Evolutionary conservation across 2,888 invertebrate genomes (phyloP), one percentile per base, ranked within the genome.

Genomic region (Diarsia mendica): DNA sequence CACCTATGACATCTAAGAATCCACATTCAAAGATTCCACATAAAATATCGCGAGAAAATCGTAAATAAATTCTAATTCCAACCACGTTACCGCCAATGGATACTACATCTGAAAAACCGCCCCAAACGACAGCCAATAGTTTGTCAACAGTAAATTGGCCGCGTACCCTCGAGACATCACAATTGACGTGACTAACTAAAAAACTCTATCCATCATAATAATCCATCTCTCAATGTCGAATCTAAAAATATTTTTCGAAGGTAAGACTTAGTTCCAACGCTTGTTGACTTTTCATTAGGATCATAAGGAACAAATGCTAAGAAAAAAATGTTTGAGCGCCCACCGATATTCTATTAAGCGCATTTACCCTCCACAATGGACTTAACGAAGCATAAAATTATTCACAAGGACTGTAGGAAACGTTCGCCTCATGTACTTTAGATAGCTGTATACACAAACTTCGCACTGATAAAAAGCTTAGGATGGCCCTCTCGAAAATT

Each of bases 331-430:
- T 90, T 89, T 84, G 68, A 82, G 72, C 79, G 78, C 75, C 79
- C 77, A 83, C 83, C 88, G 83, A 87, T 88, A 88, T 89, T 90
- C 88, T 91, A 93, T 93, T 92, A 92, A 91, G 90, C 90, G 91
- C 93, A 93, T 93, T 93, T 93, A 90, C 89, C 80, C 89, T 85
- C 89, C 89, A 95, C 93, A 95, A 95, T 94, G 88, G 92, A 92
- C 89, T 92, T 93, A 96, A 95, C 95, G 94, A 95, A 94, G 93
- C 93, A 91, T 92, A 93, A 95, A 95, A 95, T 96, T 94, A 95
- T 94, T 93, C 93, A 91, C 89, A 90, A 90, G 91, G 90, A 91
- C 91, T 93, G 92, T 92, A 92, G 93, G 90, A 92, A 95, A 94
- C 92, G 92, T 93, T 92, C 92, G 90, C 92, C 93, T 92, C 87